Evolutionary conservation across 1,140 invertebrate genomes (phyloP), one percentile per base, ranked within the genome.

Genomic region (Phortica variegata): DNA sequence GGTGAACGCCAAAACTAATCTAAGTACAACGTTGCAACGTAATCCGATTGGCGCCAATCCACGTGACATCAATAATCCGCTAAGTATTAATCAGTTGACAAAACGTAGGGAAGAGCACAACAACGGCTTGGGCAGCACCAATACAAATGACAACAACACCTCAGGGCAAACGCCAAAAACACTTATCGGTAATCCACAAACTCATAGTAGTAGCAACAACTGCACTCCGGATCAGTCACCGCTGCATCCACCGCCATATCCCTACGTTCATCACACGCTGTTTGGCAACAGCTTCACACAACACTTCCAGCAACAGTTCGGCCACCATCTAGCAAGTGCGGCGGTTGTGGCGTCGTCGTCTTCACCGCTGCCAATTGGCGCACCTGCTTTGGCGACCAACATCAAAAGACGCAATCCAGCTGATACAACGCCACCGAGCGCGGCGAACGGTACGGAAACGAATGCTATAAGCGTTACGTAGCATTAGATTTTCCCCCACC

Each of bases 41-140:
- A 85, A 89, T 73, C 90, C 91, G 15, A 90, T 93, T 29, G 91
- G 90, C 43, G 91, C 90, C 8, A 93, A 93, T 78, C 91, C 91
- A 9, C 85, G 90, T 58, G 90, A 93, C 79, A 87, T 89, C 47
- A 93, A 94, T 78, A 93, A 93, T 80, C 91, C 91, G 17, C 79
- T 93, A 18, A 91, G 89, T 76, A 90, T 94, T 23, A 91, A 91
- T 62, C 89, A 91, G 77, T 78, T 93, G 49, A 92, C 89, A 31
- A 89, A 76, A 33, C 52, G 66, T 12, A 46, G 58, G 19, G 65
- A 66, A 6, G 46, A 60, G 15, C 39, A 57, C 19, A 58, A 49
- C 37, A 42, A 55, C 44, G 34, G 26, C 4, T n/a, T 41, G 29
- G 19, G 16, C 15, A 16, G 17, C 13, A n/a, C 19, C 33, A 9